Percentiles rank a stretch among this genome's conserved stretches.
These are phyloP conservation scores for Lacanobia wlatinum DNA, from an alignment of 2,888 invertebrate genomes.

Conservation along the genomic window DNA sequence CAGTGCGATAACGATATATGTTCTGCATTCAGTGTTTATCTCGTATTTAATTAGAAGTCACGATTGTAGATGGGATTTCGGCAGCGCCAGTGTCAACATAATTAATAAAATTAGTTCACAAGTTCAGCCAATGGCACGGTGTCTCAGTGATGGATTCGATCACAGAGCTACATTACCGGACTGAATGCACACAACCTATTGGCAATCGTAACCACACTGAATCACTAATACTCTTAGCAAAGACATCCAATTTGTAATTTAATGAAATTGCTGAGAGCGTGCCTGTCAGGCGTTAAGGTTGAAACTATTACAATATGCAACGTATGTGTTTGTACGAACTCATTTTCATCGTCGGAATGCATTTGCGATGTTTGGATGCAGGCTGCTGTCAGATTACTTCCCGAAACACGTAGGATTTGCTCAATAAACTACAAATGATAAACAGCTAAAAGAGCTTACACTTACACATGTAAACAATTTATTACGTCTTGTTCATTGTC, in stretches of 20 bases:
- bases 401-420: conserved; percentile 15
- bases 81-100: conserved; percentile 6
- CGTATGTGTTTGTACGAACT: conserved; percentile 28
- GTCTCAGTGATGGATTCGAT: conserved; percentile 34
- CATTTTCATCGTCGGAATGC: conserved; percentile 32
- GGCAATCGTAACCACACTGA: conserved; percentile 46
- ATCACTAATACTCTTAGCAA: conserved; percentile 41
- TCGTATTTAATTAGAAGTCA: not conserved
- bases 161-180: conserved; percentile 30
- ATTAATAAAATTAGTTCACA: conserved; percentile 27
- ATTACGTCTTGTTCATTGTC: conserved; percentile 37
- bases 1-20: not conserved
- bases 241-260: conserved; percentile 50
- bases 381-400: conserved; percentile 17
- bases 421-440: conserved; percentile 33
- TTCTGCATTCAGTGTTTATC: not conserved
- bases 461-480: conserved; percentile 31
- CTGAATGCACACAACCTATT: conserved; percentile 42
- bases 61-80: not conserved
- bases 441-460: conserved; percentile 24
- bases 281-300: conserved; percentile 36
- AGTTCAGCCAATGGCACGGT: conserved; percentile 6
- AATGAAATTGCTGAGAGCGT: conserved; percentile 48
- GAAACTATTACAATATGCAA: conserved; percentile 40
- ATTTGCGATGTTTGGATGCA: conserved; percentile 25